Base-by-base conservation (phyloP, 2,888 invertebrate genomes). In the Bimastos eiseni region DNA sequence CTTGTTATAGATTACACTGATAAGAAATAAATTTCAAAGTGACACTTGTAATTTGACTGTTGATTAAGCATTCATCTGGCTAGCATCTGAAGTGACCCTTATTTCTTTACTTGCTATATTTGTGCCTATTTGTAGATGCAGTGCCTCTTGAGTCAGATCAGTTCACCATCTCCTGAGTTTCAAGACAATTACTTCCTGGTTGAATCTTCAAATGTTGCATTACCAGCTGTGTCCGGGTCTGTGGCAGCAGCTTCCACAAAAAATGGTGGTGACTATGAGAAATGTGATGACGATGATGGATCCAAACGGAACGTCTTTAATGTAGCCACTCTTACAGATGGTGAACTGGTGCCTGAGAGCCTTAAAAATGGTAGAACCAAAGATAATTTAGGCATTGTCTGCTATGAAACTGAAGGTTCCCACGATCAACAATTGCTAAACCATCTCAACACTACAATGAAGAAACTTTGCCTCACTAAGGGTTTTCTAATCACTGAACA, bases 61-160 rank as follows among this genome's bases (percentile, higher is more conserved):
- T 84, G 33, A 33, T 3, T 84, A 33, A 33, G 33, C 34, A 84
- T 13, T 34, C 84, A 33, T 84, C 84, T 8, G 33, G 33, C 34
- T 15, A 49, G 49, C 24, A 19, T 49, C 49, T 49, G 19, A 49
- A 49, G 49, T 49, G 15, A 21, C 49, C 21, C 49, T 49, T 15
- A 49, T 17, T 70, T 70, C 30, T n/a, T 70, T n/a, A 44, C 8
- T 24, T 55, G 55, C 24, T 55, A 8, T n/a, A 11, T 70, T n/a
- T n/a, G 11, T 70, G 70, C 30, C 5, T 70, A n/a, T 49, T 84
- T 86, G 86, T 34, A 86, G 86, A 86, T 86, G 86, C 34, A 86
- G 34, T 86, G 86, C 30, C 86, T 86, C 24, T 86, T 86, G 36
- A 86, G 86, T 86, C 86, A 86, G 37, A 86, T 86, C 36, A 86